Conservation (phyloP, 2,888 invertebrate species). For the Luffia ferchaultella region DNA sequence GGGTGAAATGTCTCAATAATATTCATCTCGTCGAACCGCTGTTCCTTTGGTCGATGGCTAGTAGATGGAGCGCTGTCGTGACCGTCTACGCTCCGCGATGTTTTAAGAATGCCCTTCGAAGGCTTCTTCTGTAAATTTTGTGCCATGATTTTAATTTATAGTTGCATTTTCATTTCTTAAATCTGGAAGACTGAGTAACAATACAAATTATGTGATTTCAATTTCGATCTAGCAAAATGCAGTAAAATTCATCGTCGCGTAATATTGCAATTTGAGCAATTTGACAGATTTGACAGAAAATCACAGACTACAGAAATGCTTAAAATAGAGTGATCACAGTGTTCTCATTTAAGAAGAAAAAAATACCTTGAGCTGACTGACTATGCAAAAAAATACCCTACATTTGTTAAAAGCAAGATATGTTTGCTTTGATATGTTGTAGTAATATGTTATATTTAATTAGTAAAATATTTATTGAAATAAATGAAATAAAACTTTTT, state of each 20-base stretch:
- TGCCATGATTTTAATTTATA: slow-evolving; percentile 55
- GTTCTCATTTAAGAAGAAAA: too few species aligned
- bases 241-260: not conserved
- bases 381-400: too few species aligned
- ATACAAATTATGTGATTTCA: not conserved
- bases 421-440: too few species aligned
- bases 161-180: not conserved
- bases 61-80: slow-evolving; percentile 53
- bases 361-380: too few species aligned
- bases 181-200: not conserved
- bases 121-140: slow-evolving; percentile 86
- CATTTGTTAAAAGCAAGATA: too few species aligned
- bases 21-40: slow-evolving; percentile 98
- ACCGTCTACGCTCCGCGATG: slow-evolving; percentile 90
- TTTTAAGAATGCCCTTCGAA: slow-evolving; percentile 90
- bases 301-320: too few species aligned
- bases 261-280: not conserved
- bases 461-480: too few species aligned
- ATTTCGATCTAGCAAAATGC: not conserved
- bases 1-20: slow-evolving; percentile 98
- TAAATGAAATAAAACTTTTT: too few species aligned
- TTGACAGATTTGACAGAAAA: not conserved
- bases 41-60: slow-evolving; percentile 63
- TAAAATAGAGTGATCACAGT: too few species aligned
- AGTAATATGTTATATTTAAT: too few species aligned